These are phyloP conservation scores for Nothocercus julius DNA, from an alignment of 2,113 vertebrate genomes.

Conservation along the genomic window DNA sequence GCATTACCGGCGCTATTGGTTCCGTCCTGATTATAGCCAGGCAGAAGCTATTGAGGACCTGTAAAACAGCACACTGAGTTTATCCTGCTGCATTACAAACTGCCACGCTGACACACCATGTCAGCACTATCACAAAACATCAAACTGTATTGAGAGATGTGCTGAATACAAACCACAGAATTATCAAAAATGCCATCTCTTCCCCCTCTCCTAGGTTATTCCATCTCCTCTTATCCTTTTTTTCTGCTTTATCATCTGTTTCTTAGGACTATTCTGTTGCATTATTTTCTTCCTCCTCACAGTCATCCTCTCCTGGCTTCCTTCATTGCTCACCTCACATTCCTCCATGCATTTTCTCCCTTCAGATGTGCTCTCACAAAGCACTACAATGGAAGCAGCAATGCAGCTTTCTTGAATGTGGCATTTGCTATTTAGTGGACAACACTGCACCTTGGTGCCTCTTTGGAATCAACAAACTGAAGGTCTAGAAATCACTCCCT, in stretches of 20 bases:
- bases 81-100: not conserved
- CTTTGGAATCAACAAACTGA: not conserved
- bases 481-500: not conserved
- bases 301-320: not conserved
- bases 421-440: not conserved
- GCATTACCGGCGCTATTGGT: not conserved
- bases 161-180: not conserved
- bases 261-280: not conserved
- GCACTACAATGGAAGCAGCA: not conserved
- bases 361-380: not conserved
- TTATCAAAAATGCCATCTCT: rapidly evolving
- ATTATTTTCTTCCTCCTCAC: not conserved
- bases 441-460: not conserved
- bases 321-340: not conserved
- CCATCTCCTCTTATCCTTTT: not conserved
- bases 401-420: not conserved
- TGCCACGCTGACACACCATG: not conserved
- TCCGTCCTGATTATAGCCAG: not conserved
- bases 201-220: not conserved
- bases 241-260: not conserved
- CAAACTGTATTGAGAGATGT: not conserved
- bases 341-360: not conserved
- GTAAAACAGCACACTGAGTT: not conserved
- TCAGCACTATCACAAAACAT: slow-evolving; percentile 8
- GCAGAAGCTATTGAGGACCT: not conserved